Conservation (phyloP, 2,797 vertebrate genomes). For the Spinus pinus region DNA sequence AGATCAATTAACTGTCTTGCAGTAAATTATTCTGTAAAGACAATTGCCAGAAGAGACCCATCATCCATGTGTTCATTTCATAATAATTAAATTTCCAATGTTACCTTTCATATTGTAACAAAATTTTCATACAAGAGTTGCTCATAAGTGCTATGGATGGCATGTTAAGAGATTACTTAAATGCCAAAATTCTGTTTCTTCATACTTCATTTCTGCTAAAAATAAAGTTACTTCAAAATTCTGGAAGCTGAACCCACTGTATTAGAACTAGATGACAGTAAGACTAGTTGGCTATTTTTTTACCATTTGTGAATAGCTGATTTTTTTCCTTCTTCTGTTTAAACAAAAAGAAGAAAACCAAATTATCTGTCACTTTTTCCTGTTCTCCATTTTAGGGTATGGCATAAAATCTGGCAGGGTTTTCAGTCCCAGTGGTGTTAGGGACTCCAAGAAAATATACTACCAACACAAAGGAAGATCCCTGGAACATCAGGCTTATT, state of each 20-base stretch:
- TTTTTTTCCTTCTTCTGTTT: not conserved
- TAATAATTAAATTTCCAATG: not conserved
- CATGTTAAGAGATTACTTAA: not conserved
- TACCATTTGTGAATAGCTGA: not conserved
- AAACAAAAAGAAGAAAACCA: not conserved
- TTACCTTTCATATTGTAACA: not conserved
- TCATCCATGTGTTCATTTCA: not conserved
- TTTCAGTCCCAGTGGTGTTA: not conserved
- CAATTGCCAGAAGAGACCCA: not conserved
- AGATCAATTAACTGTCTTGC: not conserved
- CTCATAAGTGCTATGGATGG: not conserved
- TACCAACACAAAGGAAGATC: not conserved
- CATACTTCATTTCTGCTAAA: not conserved
- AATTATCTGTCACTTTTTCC: not conserved
- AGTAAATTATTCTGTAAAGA: not conserved
- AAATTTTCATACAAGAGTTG: not conserved
- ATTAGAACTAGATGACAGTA: not conserved
- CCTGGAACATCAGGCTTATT: not conserved
- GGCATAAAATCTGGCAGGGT: not conserved
- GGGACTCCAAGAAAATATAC: not conserved
- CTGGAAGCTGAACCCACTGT: not conserved
- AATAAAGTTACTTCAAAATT: not conserved
- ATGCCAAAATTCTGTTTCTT: not conserved
- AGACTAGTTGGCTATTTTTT: not conserved
- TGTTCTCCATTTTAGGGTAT: not conserved